These are phyloP conservation scores for Magallana angulata DNA, from an alignment of 1,140 invertebrate species.

Conservation along the genomic window DNA sequence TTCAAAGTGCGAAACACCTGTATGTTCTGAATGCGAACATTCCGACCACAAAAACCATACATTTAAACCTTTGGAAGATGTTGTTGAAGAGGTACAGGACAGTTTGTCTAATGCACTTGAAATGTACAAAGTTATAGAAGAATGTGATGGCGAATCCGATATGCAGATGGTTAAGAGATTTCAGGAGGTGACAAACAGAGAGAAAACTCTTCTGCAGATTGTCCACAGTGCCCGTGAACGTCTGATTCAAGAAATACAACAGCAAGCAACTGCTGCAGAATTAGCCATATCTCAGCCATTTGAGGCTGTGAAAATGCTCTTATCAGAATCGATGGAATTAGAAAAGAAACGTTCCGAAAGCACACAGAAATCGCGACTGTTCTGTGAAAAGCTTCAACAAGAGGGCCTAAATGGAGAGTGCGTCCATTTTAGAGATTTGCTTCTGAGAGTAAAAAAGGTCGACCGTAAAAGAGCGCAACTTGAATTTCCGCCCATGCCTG, in stretches of 20 bases:
- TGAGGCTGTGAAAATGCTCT: not conserved
- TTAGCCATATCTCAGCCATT: not conserved
- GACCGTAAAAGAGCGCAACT: not conserved
- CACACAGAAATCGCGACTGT: not conserved
- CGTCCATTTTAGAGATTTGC: not conserved
- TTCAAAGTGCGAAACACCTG: not conserved
- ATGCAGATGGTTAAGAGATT: not conserved
- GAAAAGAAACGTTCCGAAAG: not conserved
- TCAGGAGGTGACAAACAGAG: not conserved
- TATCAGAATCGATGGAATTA: not conserved
- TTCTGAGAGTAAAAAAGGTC: not conserved
- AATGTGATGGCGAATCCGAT: not conserved
- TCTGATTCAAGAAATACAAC: constrained; percentile 3
- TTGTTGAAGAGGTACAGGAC: not conserved
- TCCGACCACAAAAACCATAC: not conserved
- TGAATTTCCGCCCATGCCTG: not conserved
- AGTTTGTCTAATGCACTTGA: not conserved
- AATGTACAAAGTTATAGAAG: not conserved
- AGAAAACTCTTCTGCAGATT: not conserved
- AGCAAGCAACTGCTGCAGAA: constrained; percentile 3
- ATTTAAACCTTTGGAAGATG: not conserved
- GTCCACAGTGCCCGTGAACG: not conserved
- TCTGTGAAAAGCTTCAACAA: not conserved
- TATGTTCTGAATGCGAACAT: not conserved
- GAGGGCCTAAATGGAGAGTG: not conserved